Conservation (phyloP, 2,797 vertebrate species). For the Florisuga fusca region DNA sequence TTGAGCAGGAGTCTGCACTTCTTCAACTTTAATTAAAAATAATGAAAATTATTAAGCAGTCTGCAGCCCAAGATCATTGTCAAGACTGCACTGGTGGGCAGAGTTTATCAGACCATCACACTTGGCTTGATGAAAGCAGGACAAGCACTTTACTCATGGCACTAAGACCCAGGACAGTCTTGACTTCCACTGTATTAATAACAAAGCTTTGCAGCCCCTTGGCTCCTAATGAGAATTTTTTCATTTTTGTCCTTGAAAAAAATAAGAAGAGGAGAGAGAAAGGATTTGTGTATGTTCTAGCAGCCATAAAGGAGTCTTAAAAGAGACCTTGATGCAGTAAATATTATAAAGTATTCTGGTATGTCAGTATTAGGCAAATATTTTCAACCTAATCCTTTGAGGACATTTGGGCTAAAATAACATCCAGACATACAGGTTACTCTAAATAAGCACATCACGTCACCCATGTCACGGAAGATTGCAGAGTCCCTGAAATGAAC, state of each 20-base stretch:
- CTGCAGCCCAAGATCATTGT: constrained; percentile 84
- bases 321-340: not conserved
- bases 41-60: constrained; percentile 91
- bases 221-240: not conserved
- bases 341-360: not conserved
- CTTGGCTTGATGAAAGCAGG: constrained; percentile 34
- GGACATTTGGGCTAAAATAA: not conserved
- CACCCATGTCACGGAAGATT: not conserved
- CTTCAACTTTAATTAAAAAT: constrained; percentile 93
- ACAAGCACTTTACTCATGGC: constrained; percentile 8
- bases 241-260: constrained; percentile 5
- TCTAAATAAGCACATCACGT: not conserved
- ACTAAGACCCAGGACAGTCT: not conserved
- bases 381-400: not conserved
- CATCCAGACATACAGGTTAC: not conserved
- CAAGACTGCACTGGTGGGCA: constrained; percentile 74
- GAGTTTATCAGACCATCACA: constrained; percentile 72
- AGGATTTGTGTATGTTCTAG: not conserved
- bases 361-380: not conserved
- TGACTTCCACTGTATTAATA: not conserved
- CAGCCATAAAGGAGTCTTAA: not conserved
- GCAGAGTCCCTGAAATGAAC: not conserved
- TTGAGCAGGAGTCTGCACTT: constrained; percentile 90
- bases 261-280: not conserved
- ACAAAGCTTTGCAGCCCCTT: not conserved